phyloP scores from a whole-genome alignment of 2,113 vertebrate genomes.

The Cavia porcellus region DNA sequence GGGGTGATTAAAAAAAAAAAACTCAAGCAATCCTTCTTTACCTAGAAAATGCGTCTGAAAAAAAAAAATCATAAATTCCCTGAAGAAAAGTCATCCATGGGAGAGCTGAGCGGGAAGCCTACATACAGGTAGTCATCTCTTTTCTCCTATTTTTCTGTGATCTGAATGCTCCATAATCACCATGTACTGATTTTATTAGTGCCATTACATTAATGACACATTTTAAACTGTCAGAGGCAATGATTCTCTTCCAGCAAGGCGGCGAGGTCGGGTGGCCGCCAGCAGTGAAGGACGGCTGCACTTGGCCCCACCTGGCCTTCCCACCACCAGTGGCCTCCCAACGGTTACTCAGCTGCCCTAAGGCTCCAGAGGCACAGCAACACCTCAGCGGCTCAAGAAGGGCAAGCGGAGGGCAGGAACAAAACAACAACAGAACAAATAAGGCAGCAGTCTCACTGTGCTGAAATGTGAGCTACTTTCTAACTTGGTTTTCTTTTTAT shows the following conservation, averaged over 20 bases:
- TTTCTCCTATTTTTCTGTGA: conserved; percentile 26
- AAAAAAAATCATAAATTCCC: neutral
- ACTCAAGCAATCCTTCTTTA: neutral
- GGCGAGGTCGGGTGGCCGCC: neutral
- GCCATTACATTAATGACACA: neutral
- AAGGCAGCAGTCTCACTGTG: neutral
- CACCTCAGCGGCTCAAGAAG: neutral
- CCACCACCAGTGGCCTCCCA: neutral
- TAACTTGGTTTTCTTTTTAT: neutral
- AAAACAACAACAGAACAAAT: neutral
- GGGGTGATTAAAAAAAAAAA: neutral
- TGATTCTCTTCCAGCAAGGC: neutral
- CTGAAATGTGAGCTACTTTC: too few species aligned
- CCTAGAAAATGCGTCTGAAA: neutral
- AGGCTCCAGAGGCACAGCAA: neutral
- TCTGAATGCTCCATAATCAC: conserved; percentile 49
- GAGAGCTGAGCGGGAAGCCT: neutral
- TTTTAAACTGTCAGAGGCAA: conserved; percentile 27
- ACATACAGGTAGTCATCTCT: neutral
- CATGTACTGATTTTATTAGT: neutral
- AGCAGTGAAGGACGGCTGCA: accelerated
- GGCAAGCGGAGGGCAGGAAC: neutral
- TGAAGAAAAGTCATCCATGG: neutral
- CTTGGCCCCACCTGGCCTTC: neutral
- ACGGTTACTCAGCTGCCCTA: neutral